Conservation (phyloP, 2,113 vertebrate species). For the Misgurnus mizolepis region DNA sequence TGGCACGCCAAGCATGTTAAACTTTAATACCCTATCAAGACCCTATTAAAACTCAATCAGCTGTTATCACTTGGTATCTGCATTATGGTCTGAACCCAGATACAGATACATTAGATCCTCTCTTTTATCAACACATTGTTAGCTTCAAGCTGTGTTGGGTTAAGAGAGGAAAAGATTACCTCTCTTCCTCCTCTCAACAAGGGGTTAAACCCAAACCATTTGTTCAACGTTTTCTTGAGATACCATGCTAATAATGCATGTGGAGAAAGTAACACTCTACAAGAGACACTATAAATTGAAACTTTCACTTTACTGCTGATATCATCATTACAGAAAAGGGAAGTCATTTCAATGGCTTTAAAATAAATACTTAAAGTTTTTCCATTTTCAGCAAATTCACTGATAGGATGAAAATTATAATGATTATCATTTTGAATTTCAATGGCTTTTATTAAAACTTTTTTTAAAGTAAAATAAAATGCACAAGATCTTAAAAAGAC, state of each 20-base stretch:
- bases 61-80: slow-evolving; percentile 62
- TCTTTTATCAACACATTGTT: slow-evolving; percentile 1
- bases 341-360: too few species aligned
- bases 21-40: slow-evolving; percentile 60
- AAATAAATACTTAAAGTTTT: too few species aligned
- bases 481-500: background rate
- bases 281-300: too few species aligned
- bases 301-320: too few species aligned
- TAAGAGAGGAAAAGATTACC: slow-evolving; percentile 15
- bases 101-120: slow-evolving; percentile 12
- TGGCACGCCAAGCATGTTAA: background rate
- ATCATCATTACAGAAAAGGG: too few species aligned
- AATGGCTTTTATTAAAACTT: background rate
- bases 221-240: slow-evolving; percentile 22
- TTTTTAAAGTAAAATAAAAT: background rate
- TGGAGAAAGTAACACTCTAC: slow-evolving; percentile 32
- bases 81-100: slow-evolving; percentile 34
- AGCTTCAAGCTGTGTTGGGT: background rate
- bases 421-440: background rate
- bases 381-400: too few species aligned
- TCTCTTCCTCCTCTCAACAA: slow-evolving; percentile 11
- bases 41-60: slow-evolving; percentile 58
- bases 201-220: slow-evolving; percentile 35
- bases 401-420: too few species aligned
- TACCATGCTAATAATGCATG: slow-evolving; percentile 18